These are phyloP conservation scores for Ricordea florida DNA, from an alignment of 92 coral and sea anemone genomes.

Conservation along the genomic window DNA sequence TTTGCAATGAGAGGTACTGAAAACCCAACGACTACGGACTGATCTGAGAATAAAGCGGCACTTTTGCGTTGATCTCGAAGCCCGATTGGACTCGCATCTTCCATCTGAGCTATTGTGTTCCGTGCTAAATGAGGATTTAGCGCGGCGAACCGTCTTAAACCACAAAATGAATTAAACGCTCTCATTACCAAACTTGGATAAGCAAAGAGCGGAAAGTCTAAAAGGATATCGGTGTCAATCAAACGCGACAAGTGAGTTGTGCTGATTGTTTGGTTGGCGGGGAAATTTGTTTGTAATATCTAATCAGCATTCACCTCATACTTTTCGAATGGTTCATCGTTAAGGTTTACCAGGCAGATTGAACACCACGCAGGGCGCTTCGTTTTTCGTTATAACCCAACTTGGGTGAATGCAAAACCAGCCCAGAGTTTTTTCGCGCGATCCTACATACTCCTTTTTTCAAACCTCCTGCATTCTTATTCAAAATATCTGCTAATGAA, in stretches of 20 bases:
- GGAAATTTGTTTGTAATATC: constrained; percentile 92
- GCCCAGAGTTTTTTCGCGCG: not conserved
- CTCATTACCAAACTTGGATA: constrained; percentile 89
- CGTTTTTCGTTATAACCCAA: not conserved
- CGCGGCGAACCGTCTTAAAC: constrained; percentile 71
- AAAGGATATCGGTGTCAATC: constrained; percentile 89
- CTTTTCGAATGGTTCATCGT: constrained; percentile 54
- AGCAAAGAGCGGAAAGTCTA: constrained; percentile 80
- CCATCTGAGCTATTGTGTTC: constrained; percentile 40
- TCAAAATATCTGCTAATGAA: constrained; percentile 84
- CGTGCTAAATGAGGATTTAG: constrained; percentile 69
- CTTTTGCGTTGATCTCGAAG: constrained; percentile 23
- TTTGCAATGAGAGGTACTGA: constrained; percentile 59
- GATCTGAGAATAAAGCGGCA: constrained; percentile 39
- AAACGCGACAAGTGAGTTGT: constrained; percentile 83
- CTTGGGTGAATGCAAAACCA: not conserved
- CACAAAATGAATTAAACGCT: constrained; percentile 83
- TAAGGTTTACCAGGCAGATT: not conserved
- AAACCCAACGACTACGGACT: constrained; percentile 37
- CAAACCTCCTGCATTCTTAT: constrained; percentile 50
- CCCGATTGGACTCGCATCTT: constrained; percentile 11
- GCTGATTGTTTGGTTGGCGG: constrained; percentile 92
- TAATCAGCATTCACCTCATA: constrained; percentile 79
- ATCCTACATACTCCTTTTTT: constrained; percentile 1
- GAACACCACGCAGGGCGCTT: not conserved